These are phyloP conservation scores for Stictocephala bisonia DNA, from an alignment of 2,888 invertebrate species.

Conservation along the genomic window DNA sequence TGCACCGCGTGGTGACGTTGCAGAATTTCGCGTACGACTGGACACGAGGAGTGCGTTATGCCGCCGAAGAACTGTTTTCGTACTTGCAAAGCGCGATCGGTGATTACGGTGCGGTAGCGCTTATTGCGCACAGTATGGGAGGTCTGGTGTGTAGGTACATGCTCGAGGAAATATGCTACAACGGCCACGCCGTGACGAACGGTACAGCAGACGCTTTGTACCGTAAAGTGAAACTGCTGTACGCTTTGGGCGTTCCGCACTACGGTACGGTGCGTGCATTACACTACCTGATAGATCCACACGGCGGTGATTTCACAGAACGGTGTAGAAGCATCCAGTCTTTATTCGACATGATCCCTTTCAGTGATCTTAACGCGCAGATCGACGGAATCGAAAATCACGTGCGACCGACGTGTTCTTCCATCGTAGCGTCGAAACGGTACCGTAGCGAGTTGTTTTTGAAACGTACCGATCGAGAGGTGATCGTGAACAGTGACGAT, in stretches of 20 bases:
- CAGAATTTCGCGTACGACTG: background rate
- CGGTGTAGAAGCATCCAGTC: background rate
- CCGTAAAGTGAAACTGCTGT: background rate
- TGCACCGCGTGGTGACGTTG: background rate
- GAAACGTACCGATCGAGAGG: background rate
- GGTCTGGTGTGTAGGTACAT: slow-evolving; percentile 1
- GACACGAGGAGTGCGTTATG: background rate
- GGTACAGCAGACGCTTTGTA: background rate
- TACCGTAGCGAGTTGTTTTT: background rate
- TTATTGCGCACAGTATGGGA: slow-evolving; percentile 21
- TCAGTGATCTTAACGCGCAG: background rate
- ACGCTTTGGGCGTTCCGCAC: background rate
- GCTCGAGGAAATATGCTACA: background rate
- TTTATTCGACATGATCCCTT: background rate
- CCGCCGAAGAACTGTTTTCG: background rate
- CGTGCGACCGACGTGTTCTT: no score
- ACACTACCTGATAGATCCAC: background rate
- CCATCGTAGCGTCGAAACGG: background rate
- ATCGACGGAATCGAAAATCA: background rate
- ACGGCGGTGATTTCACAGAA: background rate
- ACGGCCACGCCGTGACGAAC: no score
- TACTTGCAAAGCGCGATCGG: background rate
- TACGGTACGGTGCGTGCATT: background rate
- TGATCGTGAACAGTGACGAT: background rate
- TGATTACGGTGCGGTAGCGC: background rate